A percentile compares a stretch with the other conserved stretches of the same genome.
Conservation (phyloP, 1,140 invertebrate genomes). For the Vanessa tameamea region DNA sequence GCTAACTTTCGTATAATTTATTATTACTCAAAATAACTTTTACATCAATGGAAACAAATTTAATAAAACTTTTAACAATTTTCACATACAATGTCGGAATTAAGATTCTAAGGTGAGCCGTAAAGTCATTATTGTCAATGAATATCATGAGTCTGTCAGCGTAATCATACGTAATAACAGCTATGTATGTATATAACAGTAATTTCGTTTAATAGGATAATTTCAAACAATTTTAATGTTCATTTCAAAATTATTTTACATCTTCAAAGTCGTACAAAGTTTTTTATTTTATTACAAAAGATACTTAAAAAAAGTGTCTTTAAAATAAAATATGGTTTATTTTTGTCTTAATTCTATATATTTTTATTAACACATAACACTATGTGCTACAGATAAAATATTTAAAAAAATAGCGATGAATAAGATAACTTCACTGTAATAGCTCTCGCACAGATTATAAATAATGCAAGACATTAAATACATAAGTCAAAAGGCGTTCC, state of each 20-base stretch:
- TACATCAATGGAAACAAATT: neutral
- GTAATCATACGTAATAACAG: neutral
- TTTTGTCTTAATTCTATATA: too few species aligned
- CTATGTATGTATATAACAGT: neutral
- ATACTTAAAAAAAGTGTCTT: neutral
- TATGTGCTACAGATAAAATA: too few species aligned
- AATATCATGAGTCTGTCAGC: neutral
- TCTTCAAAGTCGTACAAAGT: neutral
- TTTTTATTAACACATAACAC: too few species aligned
- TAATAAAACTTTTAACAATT: neutral
- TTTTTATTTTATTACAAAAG: neutral
- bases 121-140: neutral
- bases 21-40: neutral
- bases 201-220: neutral
- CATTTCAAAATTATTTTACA: neutral
- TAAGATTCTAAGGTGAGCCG: neutral
- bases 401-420: neutral
- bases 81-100: neutral
- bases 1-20: too few species aligned
- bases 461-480: neutral
- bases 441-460: neutral
- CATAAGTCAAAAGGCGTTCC: conserved; percentile 27
- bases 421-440: neutral
- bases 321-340: too few species aligned
- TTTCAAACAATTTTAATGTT: conserved; percentile 3